Evolutionary conservation across 2,888 invertebrate species (phyloP).

Genomic region (Hecatera dysodea): DNA sequence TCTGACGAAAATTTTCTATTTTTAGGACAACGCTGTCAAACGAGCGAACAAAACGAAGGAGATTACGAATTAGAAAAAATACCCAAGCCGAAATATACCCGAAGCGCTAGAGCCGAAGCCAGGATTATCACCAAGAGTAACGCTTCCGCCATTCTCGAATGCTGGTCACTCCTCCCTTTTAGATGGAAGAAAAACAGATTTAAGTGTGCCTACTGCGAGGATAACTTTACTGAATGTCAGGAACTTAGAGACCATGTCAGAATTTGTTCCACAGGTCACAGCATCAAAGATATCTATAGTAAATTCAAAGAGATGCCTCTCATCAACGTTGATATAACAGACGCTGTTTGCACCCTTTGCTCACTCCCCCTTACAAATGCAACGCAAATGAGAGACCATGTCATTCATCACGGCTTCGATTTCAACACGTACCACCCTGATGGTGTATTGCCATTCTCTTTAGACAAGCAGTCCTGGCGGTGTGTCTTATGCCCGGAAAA

Average conservation of each 20-base stretch:
- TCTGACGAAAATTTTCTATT: conserved; percentile 84
- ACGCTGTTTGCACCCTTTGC: conserved; percentile 80
- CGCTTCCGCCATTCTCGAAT: conserved; percentile 80
- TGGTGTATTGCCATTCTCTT: conserved; percentile 82
- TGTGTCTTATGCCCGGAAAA: conserved; percentile 81
- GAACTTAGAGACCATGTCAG: conserved; percentile 80
- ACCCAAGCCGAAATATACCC: conserved; percentile 77
- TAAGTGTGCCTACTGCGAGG: conserved; percentile 86
- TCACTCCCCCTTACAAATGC: conserved; percentile 72
- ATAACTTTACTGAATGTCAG: conserved; percentile 80
- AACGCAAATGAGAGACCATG: conserved; percentile 79
- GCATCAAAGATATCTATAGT: conserved; percentile 82
- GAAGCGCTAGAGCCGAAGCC: conserved; percentile 83
- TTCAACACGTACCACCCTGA: conserved; percentile 81
- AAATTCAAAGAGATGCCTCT: conserved; percentile 87
- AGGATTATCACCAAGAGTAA: conserved; percentile 85
- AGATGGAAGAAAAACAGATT: conserved; percentile 86
- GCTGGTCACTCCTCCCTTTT: conserved; percentile 85
- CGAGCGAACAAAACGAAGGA: conserved; percentile 70
- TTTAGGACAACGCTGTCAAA: conserved; percentile 82
- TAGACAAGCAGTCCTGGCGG: conserved; percentile 83
- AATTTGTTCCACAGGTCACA: conserved; percentile 76
- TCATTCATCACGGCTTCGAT: conserved; percentile 78
- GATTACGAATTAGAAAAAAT: conserved; percentile 56
- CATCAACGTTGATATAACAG: conserved; percentile 84